Base-by-base conservation (phyloP, 2,113 vertebrate species). In the Pyrgilauda ruficollis region DNA sequence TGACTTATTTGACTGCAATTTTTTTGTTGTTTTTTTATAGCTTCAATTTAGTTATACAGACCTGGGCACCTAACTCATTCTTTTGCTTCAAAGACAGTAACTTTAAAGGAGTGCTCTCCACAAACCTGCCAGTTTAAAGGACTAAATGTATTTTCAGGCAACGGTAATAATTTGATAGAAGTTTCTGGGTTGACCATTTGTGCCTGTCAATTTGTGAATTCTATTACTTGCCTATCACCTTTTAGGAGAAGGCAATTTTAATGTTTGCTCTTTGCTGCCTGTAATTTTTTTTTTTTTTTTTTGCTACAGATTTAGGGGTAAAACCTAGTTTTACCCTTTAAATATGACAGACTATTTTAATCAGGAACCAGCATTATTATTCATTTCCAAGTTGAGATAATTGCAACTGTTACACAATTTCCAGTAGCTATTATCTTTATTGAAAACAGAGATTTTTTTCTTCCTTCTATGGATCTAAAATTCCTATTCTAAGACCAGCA, bases 11-110 rank as follows among this genome's bases (percentile, higher is more conserved):
- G 63, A 89, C 35, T 15, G 2, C 22, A 10, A 14, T 46, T 84
- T 81, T 79, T 28, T 66, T 6, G 33, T 26, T 43, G 13, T 11
- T 46, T 49, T 74, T 76, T 47, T 61, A 64, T 69, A 59, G 5
- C 24, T 74, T 85, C 74, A 62, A 70, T 95, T 93, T 93, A 90
- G 62, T 89, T 87, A 33, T 33, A 74, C 22, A 59, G 21, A 86
- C 76, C 53, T 84, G n/a, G 43, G 55, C 43, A 95, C 37, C 41
- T 90, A 49, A 67, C 72, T 85, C 62, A 81, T 91, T 83, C 55
- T 88, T 94, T 83, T 95, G 63, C 90, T 92, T 56, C 67, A 93
- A 91, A 93, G n/a, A 43, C 44, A 82, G 69, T 47, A 70, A 93
- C 88, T 73, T 92, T 39, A 86, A 85, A 94, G 68, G 44, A 87